phyloP scores from a whole-genome alignment of 92 coral and sea anemone genomes.

The Plumapathes pennacea region DNA sequence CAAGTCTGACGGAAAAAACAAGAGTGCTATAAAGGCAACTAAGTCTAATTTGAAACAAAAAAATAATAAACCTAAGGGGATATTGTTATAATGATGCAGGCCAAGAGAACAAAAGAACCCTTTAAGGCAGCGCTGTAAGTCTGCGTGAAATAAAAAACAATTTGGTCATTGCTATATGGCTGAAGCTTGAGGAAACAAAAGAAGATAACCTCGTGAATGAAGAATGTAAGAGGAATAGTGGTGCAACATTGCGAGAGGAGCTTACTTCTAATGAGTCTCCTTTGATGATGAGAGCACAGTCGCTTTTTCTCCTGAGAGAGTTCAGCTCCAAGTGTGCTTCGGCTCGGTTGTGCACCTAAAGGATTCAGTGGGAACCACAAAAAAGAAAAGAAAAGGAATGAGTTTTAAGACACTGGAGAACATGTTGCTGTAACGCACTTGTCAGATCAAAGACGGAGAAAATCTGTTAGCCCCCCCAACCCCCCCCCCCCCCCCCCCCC shows the following conservation, averaged over 20 bases:
- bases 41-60: no score
- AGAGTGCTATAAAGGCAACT: no score
- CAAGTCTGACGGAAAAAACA: no score
- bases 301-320: conserved; percentile 87
- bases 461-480: no score
- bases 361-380: neutral
- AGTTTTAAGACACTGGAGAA: no score
- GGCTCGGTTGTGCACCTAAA: conserved; percentile 77
- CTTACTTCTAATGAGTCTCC: conserved; percentile 92
- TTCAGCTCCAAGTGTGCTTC: conserved; percentile 97
- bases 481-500: no score
- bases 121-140: no score
- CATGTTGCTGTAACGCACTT: neutral
- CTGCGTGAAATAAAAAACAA: no score
- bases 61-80: no score
- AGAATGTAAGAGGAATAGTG: neutral
- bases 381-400: neutral
- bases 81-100: no score
- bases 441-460: neutral
- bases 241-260: neutral
- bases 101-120: no score
- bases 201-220: neutral
- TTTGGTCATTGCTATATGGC: no score
- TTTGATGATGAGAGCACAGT: conserved; percentile 90
- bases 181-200: neutral